Evolutionary conservation across 2,888 invertebrate species (phyloP), one percentile per base, ranked within the genome.

Genomic region (Adelphocoris suturalis): DNA sequence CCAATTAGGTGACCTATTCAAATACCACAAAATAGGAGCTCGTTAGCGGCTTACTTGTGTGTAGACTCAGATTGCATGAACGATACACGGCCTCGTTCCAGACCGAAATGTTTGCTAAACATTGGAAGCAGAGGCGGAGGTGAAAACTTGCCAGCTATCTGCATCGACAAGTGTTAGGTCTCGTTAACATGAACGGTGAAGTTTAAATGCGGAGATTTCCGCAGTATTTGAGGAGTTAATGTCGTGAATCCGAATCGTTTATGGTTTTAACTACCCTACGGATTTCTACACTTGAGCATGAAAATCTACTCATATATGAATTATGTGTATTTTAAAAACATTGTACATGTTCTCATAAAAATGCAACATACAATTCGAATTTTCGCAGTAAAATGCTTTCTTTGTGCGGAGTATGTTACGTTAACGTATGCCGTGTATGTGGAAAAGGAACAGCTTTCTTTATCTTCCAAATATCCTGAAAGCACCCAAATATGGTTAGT

Each of bases 1-100:
- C 86, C 86, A 86, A 75, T 86, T 86, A 86, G 68, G 75, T 47
- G 86, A 86, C 86, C 86, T 68, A 86, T 86, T 86, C 86, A 86
- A 86, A 86, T 86, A 86, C 61, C 85, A 61, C 61, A 68, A 86
- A 86, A 86, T 75, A 86, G 86, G 86, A 52, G 86, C 86, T 86
- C 86, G 86, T 86, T 86, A 86, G 76, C 76, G 75, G 76, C 48
- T 37, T 75, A 48, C 76, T 86, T 85, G 85, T 52, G 80, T 48
- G 80, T 80, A 80, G 80, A 52, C 19, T 68, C 68, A 68, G 68
- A 68, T 23, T 68, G 68, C 68, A 68, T 19, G 68, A 11, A 52
- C 52, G 52, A 16, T 52, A 52, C 52, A 13, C 52, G 13, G 52
- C 52, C 12, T 28, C 28, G 28, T 80, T 46, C n/a, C 27, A 46